A percentile compares a stretch with the other conserved stretches of the same genome.
Conservation (phyloP, 2,888 invertebrate species). For the Erebia palarica region DNA sequence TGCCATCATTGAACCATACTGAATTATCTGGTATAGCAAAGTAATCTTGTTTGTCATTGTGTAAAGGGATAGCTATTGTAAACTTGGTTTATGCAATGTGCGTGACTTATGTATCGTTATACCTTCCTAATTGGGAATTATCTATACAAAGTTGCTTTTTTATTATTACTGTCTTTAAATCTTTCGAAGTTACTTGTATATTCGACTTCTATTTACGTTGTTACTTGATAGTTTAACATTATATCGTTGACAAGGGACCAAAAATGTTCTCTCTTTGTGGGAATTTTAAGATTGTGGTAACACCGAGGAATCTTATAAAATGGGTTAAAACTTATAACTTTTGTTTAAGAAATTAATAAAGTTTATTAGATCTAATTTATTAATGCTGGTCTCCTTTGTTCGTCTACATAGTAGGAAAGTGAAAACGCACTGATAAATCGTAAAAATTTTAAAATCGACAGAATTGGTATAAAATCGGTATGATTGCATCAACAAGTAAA, state of each 20-base stretch:
- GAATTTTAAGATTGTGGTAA: conserved; percentile 28
- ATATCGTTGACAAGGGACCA: conserved; percentile 42
- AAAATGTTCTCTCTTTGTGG: conserved; percentile 37
- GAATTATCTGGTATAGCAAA: too few species aligned
- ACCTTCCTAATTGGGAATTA: conserved; percentile 6
- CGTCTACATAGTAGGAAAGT: too few species aligned
- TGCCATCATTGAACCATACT: too few species aligned
- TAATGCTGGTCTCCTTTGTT: background rate
- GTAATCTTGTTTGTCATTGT: too few species aligned
- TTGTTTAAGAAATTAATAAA: background rate
- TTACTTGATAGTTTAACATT: conserved; percentile 33
- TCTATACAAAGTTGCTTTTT: conserved; percentile 24
- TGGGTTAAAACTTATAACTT: background rate
- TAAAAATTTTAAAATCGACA: too few species aligned
- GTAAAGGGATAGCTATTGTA: conserved; percentile 19
- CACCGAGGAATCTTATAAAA: background rate
- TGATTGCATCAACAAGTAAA: too few species aligned
- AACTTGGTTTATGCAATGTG: conserved; percentile 12
- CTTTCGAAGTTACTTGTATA: conserved; percentile 22
- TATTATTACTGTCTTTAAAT: conserved; percentile 24
- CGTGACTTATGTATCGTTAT: conserved; percentile 13
- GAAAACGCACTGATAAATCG: too few species aligned
- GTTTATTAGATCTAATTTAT: background rate
- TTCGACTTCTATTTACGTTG: conserved; percentile 28
- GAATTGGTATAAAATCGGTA: too few species aligned